phyloP scores from a whole-genome alignment of 2,113 vertebrate genomes.

The Gasterosteus aculeatus region DNA sequence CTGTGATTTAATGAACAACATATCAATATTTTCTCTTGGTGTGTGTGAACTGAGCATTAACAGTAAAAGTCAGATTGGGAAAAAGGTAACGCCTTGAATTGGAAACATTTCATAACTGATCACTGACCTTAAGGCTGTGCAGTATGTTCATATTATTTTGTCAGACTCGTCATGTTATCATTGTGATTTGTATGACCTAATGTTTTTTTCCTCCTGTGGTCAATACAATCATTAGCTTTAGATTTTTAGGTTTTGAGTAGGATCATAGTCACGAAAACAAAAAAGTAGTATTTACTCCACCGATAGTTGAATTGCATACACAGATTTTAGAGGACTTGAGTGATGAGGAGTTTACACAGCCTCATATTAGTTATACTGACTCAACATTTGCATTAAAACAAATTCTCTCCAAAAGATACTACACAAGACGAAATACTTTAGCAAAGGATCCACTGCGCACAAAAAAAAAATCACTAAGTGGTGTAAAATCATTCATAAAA shows the following conservation, averaged over 20 bases:
- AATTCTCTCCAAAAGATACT: slow-evolving; percentile 29
- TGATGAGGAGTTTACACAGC: slow-evolving; percentile 14
- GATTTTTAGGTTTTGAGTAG: neutral
- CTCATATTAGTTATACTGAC: slow-evolving; percentile 15
- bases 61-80: slow-evolving; percentile 27
- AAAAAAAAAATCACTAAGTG: slow-evolving; percentile 62
- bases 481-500: slow-evolving; percentile 55
- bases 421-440: slow-evolving; percentile 43
- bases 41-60: neutral
- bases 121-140: slow-evolving; percentile 11
- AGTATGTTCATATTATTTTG: slow-evolving; percentile 8
- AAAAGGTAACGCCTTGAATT: slow-evolving; percentile 23
- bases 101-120: neutral
- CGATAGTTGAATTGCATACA: neutral
- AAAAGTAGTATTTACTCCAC: neutral
- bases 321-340: neutral
- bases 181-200: neutral
- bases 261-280: slow-evolving; percentile 3
- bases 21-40: neutral
- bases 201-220: neutral
- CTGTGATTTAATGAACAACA: slow-evolving; percentile 37
- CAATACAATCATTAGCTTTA: slow-evolving; percentile 1
- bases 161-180: slow-evolving; percentile 7
- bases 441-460: slow-evolving; percentile 46
- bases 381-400: slow-evolving; percentile 28